A percentile compares a stretch with the other conserved stretches of the same genome.
Evolutionary conservation across 2,797 vertebrate species (phyloP).

Genomic region (Sparidentex hasta): DNA sequence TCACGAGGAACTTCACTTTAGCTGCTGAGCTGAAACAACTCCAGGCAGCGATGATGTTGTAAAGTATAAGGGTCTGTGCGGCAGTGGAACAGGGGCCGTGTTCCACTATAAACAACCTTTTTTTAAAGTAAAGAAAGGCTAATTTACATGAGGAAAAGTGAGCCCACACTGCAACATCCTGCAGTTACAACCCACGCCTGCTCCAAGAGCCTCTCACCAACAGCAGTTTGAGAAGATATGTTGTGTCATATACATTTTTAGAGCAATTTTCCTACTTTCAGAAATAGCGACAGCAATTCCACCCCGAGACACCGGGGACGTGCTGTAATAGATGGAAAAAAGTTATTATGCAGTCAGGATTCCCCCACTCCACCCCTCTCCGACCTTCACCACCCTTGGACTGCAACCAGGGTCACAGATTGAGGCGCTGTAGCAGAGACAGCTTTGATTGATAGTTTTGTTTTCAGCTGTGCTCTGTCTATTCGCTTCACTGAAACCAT

Average conservation of each 20-base stretch:
- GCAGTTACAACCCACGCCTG: conserved; percentile 44
- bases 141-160: conserved; percentile 63
- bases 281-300: conserved; percentile 75
- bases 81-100: conserved; percentile 50
- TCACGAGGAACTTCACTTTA: conserved; percentile 14
- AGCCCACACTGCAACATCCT: conserved; percentile 34
- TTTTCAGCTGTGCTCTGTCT: conserved; percentile 53
- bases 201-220: conserved; percentile 31
- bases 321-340: conserved; percentile 73
- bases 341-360: conserved; percentile 69
- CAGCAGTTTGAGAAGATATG: conserved; percentile 41
- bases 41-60: conserved; percentile 33
- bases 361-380: conserved; percentile 60
- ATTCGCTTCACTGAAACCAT: conserved; percentile 45
- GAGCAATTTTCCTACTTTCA: conserved; percentile 70
- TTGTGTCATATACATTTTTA: conserved; percentile 66
- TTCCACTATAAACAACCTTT: conserved; percentile 64
- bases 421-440: conserved; percentile 39
- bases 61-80: conserved; percentile 27
- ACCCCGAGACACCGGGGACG: conserved; percentile 52
- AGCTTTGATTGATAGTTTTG: conserved; percentile 61
- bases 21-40: conserved; percentile 23
- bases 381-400: conserved; percentile 46
- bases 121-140: conserved; percentile 52
- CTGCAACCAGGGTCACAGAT: conserved; percentile 52